A percentile compares a stretch with the other conserved stretches of the same genome.
Conservation (phyloP, 2,888 invertebrate genomes). For the Epinotia nisella region DNA sequence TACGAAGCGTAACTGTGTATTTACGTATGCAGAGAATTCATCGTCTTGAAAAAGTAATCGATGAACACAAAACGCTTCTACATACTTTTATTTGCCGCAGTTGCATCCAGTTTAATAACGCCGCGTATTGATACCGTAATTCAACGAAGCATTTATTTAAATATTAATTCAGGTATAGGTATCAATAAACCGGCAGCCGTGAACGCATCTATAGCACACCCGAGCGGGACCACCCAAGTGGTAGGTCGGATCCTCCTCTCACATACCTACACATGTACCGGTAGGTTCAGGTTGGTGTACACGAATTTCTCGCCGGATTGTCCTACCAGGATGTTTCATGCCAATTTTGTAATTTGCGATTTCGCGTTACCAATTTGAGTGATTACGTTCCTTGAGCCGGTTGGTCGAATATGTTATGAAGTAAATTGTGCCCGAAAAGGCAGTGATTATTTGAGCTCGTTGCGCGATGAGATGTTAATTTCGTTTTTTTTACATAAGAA, state of each 20-base stretch:
- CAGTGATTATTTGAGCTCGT: constrained; percentile 63
- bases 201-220: constrained; percentile 55
- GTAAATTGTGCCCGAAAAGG: constrained; percentile 65
- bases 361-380: constrained; percentile 76
- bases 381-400: constrained; percentile 66
- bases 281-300: constrained; percentile 47
- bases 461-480: constrained; percentile 74
- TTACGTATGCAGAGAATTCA: background rate
- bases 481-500: constrained; percentile 46
- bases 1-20: background rate
- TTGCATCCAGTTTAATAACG: constrained; percentile 64
- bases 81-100: constrained; percentile 7
- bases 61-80: constrained; percentile 1
- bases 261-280: constrained; percentile 60
- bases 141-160: constrained; percentile 72
- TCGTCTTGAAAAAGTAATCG: constrained; percentile 1
- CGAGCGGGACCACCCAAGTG: constrained; percentile 80
- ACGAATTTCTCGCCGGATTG: constrained; percentile 54
- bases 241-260: constrained; percentile 65
- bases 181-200: constrained; percentile 61
- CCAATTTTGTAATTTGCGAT: constrained; percentile 79
- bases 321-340: constrained; percentile 61
- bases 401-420: constrained; percentile 72
- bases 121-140: constrained; percentile 65
- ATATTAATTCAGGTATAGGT: constrained; percentile 68